Conservation (phyloP, 2,113 vertebrate genomes). For the Anolis sagrei region DNA sequence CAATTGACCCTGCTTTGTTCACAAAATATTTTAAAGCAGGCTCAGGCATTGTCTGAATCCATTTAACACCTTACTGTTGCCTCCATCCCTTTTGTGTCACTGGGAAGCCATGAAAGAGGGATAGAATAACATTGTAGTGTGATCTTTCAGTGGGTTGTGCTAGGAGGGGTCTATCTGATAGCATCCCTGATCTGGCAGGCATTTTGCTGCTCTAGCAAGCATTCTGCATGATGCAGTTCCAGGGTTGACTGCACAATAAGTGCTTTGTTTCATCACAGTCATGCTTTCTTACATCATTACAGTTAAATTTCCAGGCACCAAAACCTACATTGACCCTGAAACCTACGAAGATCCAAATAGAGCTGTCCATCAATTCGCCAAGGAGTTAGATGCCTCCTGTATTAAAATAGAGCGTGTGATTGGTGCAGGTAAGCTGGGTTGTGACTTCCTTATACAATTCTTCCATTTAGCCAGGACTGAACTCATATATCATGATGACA, state of each 20-base stretch:
- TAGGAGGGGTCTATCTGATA: background rate
- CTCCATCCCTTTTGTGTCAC: background rate
- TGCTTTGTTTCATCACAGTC: constrained; percentile 94
- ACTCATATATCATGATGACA: constrained; percentile 90
- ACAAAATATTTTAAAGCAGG: too few species aligned
- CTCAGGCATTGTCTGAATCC: background rate
- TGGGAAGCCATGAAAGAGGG: background rate
- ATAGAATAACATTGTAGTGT: background rate
- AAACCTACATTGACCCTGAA: constrained; percentile 99
- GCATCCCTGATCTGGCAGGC: constrained; percentile 59
- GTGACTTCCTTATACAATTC: constrained; percentile 77
- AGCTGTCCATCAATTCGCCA: constrained; percentile 99
- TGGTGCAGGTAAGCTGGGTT: constrained; percentile 92
- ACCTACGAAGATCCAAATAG: constrained; percentile 98
- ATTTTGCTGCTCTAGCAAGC: constrained; percentile 76
- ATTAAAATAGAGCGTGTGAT: constrained; percentile 99
- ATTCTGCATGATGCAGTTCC: constrained; percentile 82
- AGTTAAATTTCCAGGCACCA: constrained; percentile 99
- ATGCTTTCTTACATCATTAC: constrained; percentile 97
- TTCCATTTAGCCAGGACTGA: constrained; percentile 77
- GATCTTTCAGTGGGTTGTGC: background rate
- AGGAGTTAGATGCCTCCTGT: constrained; percentile 99
- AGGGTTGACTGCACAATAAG: constrained; percentile 80
- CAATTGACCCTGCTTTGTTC: background rate
- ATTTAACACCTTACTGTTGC: background rate